Evolutionary conservation across 2,113 vertebrate genomes (phyloP).

Genomic region (Arenaria interpres): DNA sequence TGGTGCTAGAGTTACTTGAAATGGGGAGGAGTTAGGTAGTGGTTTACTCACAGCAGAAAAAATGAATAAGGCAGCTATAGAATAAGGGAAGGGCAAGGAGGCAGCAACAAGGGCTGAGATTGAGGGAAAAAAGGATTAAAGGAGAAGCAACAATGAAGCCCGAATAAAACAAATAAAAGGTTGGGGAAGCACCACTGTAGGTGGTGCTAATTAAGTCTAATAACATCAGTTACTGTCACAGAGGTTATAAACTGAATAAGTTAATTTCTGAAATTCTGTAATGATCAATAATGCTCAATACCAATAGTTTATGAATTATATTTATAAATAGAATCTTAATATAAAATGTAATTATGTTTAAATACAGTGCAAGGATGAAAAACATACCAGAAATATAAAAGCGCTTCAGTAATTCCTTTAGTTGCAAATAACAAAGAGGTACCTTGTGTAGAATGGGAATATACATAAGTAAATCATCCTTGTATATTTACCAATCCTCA

Average conservation of each 20-base stretch:
- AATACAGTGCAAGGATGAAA: not conserved
- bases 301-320: not conserved
- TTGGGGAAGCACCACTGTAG: not conserved
- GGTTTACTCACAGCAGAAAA: not conserved
- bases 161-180: not conserved
- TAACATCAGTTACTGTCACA: not conserved
- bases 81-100: not conserved
- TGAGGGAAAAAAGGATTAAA: not conserved
- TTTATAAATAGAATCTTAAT: not conserved
- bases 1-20: not conserved
- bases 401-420: not conserved
- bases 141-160: not conserved
- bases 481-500: conserved; percentile 88
- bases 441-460: not conserved
- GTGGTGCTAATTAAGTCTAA: not conserved
- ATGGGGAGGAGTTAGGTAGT: not conserved
- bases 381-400: not conserved
- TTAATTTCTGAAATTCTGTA: not conserved
- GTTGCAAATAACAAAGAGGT: not conserved
- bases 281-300: not conserved
- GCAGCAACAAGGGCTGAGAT: not conserved
- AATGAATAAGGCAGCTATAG: not conserved
- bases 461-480: not conserved
- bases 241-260: not conserved
- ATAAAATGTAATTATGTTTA: not conserved